Percentiles rank a stretch among this genome's conserved stretches.
Conservation (phyloP, 2,888 invertebrate genomes). For the Heliconius ethilla region DNA sequence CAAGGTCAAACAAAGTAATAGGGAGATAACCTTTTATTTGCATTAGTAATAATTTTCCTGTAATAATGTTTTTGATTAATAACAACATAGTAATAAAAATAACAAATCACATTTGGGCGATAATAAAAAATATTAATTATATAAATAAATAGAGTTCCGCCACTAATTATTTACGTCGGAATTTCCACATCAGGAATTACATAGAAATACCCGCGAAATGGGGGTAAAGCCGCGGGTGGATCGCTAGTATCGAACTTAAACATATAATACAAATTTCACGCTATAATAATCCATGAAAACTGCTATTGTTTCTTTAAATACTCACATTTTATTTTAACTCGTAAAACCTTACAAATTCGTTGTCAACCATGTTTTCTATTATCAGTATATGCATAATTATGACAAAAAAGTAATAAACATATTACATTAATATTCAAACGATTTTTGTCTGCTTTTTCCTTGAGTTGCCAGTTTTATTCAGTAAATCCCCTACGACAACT, state of each 20-base stretch:
- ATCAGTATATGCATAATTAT: background rate
- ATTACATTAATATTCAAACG: constrained; percentile 8
- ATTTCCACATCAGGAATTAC: too few species aligned
- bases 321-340: background rate
- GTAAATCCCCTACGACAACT: constrained; percentile 2
- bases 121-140: background rate
- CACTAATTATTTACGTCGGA: too few species aligned
- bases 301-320: background rate
- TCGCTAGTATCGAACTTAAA: too few species aligned
- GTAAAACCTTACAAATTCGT: background rate
- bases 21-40: background rate
- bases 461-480: background rate
- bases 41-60: background rate
- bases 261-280: background rate
- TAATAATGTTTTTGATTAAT: background rate
- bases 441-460: background rate
- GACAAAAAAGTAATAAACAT: constrained; percentile 12
- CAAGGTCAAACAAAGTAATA: background rate
- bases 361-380: background rate
- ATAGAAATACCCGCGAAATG: too few species aligned
- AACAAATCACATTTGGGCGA: too few species aligned
- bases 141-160: too few species aligned
- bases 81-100: background rate
- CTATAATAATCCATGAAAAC: background rate
- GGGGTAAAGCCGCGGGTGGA: too few species aligned